Base-by-base conservation (phyloP, 2,113 vertebrate genomes). In the Drymodes brunneopygia region DNA sequence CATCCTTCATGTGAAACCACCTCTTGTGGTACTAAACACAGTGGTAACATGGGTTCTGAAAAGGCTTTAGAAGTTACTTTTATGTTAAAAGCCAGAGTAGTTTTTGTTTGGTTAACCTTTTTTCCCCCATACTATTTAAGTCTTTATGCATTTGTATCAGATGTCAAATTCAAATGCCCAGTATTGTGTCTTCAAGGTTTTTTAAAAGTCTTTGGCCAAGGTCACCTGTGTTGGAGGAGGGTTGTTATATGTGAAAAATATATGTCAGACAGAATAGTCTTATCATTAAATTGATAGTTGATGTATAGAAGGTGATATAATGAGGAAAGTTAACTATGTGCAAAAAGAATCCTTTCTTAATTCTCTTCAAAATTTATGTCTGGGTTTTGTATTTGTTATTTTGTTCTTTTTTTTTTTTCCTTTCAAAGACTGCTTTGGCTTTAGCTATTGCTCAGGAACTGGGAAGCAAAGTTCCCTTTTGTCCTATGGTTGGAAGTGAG, bases 401-500 rank as follows among this genome's bases (percentile, higher is more conserved):
- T 61, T 27, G 4, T 8, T 21, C 88, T 35, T 51, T 57, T 8
- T 54, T 35, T 60, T 42, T 11, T 16, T 45, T 21, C 23, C 11
- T 14, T 83, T 92, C 65, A 15, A 88, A 99, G 99, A 99, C 99
- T 38, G 99, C 99, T 79, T 97, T 99, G 12, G 99, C 99, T 45
- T 96, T 99, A 94, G 99, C 99, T 51, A 98, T 99, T 96, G 99
- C 99, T 64, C 99, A 99, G 95, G 99, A 99, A 72, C 95, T 99
- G 96, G 99, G 99, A 44, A 99, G 99, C 95, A 99, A 99, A 94
- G 99, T 99, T 67, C 99, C 99, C 5, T 99, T 99, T 96, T 99
- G 99, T 92, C 99, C 99, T 7, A 99, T 99, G 99, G 99, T 99
- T 77, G 99, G 99, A 82, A 99, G 99, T 65, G 99, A 99, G 86